These are phyloP conservation scores for Schizopygopsis malacanthus DNA, from an alignment of 2,797 vertebrate genomes.

Conservation along the genomic window DNA sequence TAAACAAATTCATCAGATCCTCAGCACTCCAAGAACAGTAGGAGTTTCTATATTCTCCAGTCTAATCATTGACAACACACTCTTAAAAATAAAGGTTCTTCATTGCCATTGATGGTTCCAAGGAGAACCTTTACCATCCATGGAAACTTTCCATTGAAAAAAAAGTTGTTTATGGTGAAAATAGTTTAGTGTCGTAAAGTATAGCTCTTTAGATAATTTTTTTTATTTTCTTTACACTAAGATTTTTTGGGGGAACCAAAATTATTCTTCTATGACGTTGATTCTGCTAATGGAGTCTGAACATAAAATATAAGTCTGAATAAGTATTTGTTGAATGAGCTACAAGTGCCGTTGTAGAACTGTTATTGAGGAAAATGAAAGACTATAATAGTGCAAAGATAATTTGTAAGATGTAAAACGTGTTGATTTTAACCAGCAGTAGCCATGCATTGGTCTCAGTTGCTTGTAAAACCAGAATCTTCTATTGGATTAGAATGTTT, in stretches of 20 bases:
- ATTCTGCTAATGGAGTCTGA: neutral
- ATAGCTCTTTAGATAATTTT: neutral
- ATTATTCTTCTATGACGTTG: neutral
- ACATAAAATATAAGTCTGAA: neutral
- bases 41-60: neutral
- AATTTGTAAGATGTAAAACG: neutral
- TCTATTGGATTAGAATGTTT: constrained; percentile 14
- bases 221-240: neutral
- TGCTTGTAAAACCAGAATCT: constrained; percentile 36
- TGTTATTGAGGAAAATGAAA: neutral
- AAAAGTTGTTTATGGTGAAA: neutral
- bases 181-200: neutral
- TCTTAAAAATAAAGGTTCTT: neutral
- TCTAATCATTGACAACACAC: neutral
- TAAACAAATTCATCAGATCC: neutral
- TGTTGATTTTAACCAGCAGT: neutral
- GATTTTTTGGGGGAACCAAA: neutral
- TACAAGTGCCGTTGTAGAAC: neutral
- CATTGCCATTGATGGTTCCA: neutral
- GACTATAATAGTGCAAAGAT: neutral
- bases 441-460: neutral
- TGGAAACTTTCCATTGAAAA: neutral
- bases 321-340: neutral
- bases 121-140: neutral
- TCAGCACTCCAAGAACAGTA: neutral